phyloP scores from a whole-genome alignment of 2,888 invertebrate species.

The Pollenia angustigena region DNA sequence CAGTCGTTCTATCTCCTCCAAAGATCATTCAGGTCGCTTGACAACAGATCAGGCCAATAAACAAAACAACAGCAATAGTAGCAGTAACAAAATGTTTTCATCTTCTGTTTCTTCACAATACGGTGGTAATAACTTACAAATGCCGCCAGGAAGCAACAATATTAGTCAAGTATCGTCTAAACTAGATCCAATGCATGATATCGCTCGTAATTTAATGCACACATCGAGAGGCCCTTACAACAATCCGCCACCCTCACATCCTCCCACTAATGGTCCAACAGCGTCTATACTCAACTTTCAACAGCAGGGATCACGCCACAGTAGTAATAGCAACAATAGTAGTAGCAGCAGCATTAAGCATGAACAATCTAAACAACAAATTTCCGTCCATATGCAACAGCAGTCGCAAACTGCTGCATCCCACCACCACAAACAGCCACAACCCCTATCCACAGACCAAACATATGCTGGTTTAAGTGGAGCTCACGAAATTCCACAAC shows the following conservation, averaged over 20 bases:
- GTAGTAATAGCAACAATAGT: slow-evolving; percentile 73
- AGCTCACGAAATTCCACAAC: slow-evolving; percentile 74
- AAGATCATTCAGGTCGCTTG: slow-evolving; percentile 73
- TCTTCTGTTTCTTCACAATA: slow-evolving; percentile 71
- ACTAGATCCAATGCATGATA: slow-evolving; percentile 72
- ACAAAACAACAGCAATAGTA: slow-evolving; percentile 52
- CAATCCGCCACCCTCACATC: slow-evolving; percentile 65
- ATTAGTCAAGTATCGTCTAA: slow-evolving; percentile 59
- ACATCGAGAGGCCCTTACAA: slow-evolving; percentile 53
- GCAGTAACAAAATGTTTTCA: slow-evolving; percentile 78
- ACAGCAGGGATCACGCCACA: slow-evolving; percentile 75
- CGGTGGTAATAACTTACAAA: slow-evolving; percentile 70
- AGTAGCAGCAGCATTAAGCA: slow-evolving; percentile 77
- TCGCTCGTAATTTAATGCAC: slow-evolving; percentile 74
- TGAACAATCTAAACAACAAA: slow-evolving; percentile 76
- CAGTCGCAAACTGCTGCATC: slow-evolving; percentile 55
- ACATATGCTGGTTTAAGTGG: slow-evolving; percentile 71
- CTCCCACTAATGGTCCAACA: slow-evolving; percentile 63
- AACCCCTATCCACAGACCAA: slow-evolving; percentile 76
- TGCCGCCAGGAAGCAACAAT: slow-evolving; percentile 70
- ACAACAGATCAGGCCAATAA: slow-evolving; percentile 63
- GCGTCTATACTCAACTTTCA: slow-evolving; percentile 62
- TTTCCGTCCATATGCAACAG: slow-evolving; percentile 77
- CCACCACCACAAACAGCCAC: slow-evolving; percentile 68
- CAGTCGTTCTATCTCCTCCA: slow-evolving; percentile 73